Evolutionary conservation across 2,888 invertebrate genomes (phyloP).

Genomic region (Drosophila phalerata): DNA sequence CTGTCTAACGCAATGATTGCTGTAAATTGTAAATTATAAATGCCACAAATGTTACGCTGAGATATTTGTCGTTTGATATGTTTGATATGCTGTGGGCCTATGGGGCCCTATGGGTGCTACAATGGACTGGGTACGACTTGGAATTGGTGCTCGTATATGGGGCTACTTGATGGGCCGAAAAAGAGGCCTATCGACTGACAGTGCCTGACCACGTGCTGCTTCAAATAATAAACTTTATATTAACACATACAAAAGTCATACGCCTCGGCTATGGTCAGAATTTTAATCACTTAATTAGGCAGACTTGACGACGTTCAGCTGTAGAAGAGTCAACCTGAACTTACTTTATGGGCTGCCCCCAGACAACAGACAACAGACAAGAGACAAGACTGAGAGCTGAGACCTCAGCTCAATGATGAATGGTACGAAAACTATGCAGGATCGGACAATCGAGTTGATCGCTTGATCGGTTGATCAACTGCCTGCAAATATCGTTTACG

Average conservation of each 20-base stretch:
- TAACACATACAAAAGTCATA: constrained; percentile 86
- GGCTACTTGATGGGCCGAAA: constrained; percentile 50
- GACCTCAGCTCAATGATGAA: constrained; percentile 52
- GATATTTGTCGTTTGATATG: constrained; percentile 61
- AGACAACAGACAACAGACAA: constrained; percentile 28
- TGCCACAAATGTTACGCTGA: constrained; percentile 80
- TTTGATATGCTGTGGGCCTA: constrained; percentile 67
- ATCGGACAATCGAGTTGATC: constrained; percentile 41
- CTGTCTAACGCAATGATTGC: constrained; percentile 72
- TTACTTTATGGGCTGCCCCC: constrained; percentile 56
- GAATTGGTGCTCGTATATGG: constrained; percentile 33
- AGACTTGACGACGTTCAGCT: constrained; percentile 30
- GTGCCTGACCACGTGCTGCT: constrained; percentile 84
- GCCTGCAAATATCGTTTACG: constrained; percentile 65
- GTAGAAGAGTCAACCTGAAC: constrained; percentile 36
- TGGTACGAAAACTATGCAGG: constrained; percentile 64
- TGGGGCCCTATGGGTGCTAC: constrained; percentile 32
- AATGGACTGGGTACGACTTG: background rate
- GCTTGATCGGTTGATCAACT: constrained; percentile 42
- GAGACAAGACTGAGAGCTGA: background rate
- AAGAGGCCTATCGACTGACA: constrained; percentile 53
- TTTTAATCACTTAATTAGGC: constrained; percentile 85
- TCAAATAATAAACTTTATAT: constrained; percentile 86
- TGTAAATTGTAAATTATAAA: constrained; percentile 80
- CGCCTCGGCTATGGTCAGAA: constrained; percentile 80